A percentile compares a stretch with the other conserved stretches of the same genome.
Conservation (phyloP, 2,113 vertebrate species). For the Paramormyrops kingsleyae region DNA sequence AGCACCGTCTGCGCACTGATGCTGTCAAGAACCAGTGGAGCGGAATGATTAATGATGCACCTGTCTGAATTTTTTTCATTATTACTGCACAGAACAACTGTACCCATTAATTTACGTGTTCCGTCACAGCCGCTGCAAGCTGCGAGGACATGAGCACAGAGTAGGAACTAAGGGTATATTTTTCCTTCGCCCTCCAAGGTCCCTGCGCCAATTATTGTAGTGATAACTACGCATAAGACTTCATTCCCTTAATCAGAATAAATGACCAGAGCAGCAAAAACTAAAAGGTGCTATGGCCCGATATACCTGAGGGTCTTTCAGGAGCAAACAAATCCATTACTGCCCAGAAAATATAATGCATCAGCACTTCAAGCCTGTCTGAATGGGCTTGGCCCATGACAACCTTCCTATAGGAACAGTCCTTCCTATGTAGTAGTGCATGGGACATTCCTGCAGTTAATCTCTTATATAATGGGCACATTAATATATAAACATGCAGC, state of each 20-base stretch:
- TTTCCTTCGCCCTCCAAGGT: constrained; percentile 49
- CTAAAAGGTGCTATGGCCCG: constrained; percentile 50
- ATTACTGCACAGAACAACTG: not conserved
- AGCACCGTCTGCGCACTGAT: not conserved
- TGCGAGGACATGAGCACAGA: constrained; percentile 25
- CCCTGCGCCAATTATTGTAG: constrained; percentile 59
- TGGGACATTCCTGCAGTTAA: constrained; percentile 31
- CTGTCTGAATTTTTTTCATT: not conserved
- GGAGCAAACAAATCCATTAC: constrained; percentile 66
- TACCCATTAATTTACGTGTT: not conserved
- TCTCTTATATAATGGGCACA: constrained; percentile 50
- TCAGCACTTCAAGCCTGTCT: constrained; percentile 58
- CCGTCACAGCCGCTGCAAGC: constrained; percentile 20
- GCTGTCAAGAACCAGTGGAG: not conserved
- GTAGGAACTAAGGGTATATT: constrained; percentile 39
- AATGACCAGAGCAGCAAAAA: constrained; percentile 66
- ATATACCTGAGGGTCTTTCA: constrained; percentile 49
- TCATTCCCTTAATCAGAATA: constrained; percentile 70
- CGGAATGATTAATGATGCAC: not conserved
- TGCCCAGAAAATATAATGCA: constrained; percentile 45
- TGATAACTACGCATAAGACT: constrained; percentile 50
- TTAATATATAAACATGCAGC: constrained; percentile 13
- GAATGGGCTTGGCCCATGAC: constrained; percentile 47
- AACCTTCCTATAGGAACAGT: constrained; percentile 38
- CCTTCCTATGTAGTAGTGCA: constrained; percentile 33